Evolutionary conservation across 1,140 invertebrate species (phyloP), one percentile per base, ranked within the genome.

Genomic region (Euwallacea similis): DNA sequence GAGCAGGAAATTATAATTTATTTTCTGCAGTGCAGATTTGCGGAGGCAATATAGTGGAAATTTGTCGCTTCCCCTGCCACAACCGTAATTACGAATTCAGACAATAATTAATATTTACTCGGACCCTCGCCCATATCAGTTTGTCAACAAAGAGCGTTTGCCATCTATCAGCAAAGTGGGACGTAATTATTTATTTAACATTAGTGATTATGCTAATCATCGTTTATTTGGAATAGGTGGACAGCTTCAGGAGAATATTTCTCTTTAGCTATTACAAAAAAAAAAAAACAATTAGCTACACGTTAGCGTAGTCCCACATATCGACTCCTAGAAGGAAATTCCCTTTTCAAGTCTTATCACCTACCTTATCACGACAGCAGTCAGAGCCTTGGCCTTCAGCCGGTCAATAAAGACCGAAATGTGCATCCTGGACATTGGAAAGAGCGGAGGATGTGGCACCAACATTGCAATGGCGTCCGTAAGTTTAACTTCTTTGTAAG

Each of bases 371-470:
- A 93, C 88, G 78, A 97, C 92, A 6, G 91, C 89, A 55, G 91
- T 87, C 66, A 95, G 85, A 10, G 87, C 76, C 76, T 88, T 85
- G 67, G 86, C 84, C 68, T 85, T 78, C 73, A 88, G 85, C 42
- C 87, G 85, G 54, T 92, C 89, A n/a, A 95, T 84, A 78, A 93
- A 93, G 1, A 93, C 93, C 2, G 94, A 93, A 1, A 95, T 87
- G 81, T 95, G 93, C 50, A 96, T 84, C 74, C 91, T 88, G n/a
- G 93, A 94, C 74, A 93, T 88, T 1, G 94, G 94, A 83, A 95
- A 95, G 4, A 96, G 82, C 0, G 93, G 90, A 42, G 90, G 89
- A 78, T 95, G 90, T 0, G 94, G 93, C n/a, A 95, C 83, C n/a
- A 95, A 82, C n/a, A 96, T 87, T 0, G 90, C 89, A 0, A 95